Conservation (phyloP, 2,113 vertebrate genomes). For the Xenus cinereus region DNA sequence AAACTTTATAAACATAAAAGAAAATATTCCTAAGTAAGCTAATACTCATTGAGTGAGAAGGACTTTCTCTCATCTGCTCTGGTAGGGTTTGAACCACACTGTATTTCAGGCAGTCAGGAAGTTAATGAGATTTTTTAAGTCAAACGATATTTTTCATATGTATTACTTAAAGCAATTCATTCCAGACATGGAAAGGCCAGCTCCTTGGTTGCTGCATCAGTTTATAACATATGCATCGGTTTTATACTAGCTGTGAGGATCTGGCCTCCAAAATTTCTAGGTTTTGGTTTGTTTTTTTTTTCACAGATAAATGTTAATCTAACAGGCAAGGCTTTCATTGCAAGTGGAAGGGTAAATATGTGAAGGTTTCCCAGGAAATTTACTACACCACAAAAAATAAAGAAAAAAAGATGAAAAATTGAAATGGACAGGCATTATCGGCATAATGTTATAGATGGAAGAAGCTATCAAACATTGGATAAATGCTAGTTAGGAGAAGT, state of each 20-base stretch:
- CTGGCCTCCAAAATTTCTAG: background rate
- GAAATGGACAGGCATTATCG: fast-evolving
- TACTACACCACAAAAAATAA: background rate
- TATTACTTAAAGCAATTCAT: background rate
- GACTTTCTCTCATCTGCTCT: background rate
- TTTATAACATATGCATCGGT: fast-evolving
- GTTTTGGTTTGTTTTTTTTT: background rate
- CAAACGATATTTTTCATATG: background rate
- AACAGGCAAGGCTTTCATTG: background rate
- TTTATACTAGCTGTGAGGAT: background rate
- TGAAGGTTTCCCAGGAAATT: background rate
- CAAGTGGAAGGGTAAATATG: background rate
- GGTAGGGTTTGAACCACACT: background rate
- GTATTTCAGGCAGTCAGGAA: background rate
- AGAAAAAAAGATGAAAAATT: background rate
- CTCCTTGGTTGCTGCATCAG: fast-evolving
- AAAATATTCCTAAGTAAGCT: background rate
- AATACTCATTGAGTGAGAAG: background rate
- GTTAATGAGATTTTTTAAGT: constrained; percentile 18
- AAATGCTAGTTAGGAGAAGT: background rate
- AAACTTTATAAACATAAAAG: background rate
- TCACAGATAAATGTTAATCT: background rate
- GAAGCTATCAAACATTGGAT: background rate
- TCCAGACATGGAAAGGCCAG: background rate
- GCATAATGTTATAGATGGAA: background rate